phyloP scores from a whole-genome alignment of 2,888 invertebrate species.

The Chloromyia formosa region DNA sequence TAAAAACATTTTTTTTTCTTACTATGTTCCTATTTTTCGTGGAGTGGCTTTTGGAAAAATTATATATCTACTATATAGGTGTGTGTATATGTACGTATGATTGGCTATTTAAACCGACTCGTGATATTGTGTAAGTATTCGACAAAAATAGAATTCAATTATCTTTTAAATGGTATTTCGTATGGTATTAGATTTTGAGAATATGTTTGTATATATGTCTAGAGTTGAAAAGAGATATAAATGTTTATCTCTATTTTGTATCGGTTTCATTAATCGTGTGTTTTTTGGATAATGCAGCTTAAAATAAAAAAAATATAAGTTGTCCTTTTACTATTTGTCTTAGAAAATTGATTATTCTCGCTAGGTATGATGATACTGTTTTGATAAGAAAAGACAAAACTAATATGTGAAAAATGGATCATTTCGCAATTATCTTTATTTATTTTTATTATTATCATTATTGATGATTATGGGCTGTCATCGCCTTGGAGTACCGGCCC shows the following conservation, averaged over 20 bases:
- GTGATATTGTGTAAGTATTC: neutral
- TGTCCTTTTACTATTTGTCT: neutral
- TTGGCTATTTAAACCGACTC: neutral
- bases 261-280: neutral
- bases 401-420: neutral
- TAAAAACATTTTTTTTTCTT: neutral
- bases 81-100: neutral
- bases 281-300: constrained; percentile 15
- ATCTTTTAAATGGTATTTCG: neutral
- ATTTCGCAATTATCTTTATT: neutral
- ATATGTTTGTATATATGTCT: constrained; percentile 25
- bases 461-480: constrained; percentile 53
- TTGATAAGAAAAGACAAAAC: neutral
- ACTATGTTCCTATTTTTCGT: neutral
- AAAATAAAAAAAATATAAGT: neutral
- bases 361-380: constrained; percentile 17
- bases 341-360: neutral
- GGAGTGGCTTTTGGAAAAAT: no score
- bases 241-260: neutral
- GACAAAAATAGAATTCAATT: constrained; percentile 19
- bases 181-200: neutral
- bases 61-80: no score
- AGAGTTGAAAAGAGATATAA: neutral
- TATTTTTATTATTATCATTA: neutral
- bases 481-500: constrained; percentile 63